phyloP scores from a whole-genome alignment of 1,140 invertebrate species.

The Subanguina moxae region DNA sequence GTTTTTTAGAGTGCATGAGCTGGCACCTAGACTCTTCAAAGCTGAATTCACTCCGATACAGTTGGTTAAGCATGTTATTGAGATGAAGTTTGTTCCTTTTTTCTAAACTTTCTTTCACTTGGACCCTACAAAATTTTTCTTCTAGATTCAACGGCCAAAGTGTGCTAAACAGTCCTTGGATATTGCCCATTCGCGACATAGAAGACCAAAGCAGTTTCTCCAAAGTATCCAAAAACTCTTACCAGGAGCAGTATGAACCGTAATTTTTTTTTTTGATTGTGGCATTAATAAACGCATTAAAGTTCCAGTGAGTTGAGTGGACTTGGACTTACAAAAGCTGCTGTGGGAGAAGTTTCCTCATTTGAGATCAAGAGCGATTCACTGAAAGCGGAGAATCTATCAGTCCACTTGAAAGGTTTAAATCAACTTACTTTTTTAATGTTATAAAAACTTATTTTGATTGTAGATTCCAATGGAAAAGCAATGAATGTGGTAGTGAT shows the following conservation, averaged over 20 bases:
- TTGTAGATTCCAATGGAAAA: slow-evolving; percentile 5
- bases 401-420: slow-evolving; percentile 10
- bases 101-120: background rate
- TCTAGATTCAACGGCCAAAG: slow-evolving; percentile 76
- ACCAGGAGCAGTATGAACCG: slow-evolving; percentile 1
- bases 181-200: slow-evolving; percentile 30
- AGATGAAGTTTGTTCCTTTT: slow-evolving; percentile 72
- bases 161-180: slow-evolving; percentile 73
- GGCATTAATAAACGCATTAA: slow-evolving; percentile 1
- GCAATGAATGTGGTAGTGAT: slow-evolving; percentile 18
- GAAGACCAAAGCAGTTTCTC: background rate
- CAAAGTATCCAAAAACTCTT: background rate
- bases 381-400: slow-evolving; percentile 24
- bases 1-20: slow-evolving; percentile 71
- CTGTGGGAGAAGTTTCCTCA: slow-evolving; percentile 75
- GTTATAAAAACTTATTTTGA: too few relatives aligned
- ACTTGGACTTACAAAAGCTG: slow-evolving; percentile 79
- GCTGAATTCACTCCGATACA: slow-evolving; percentile 86
- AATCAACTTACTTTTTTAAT: too few relatives aligned
- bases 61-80: slow-evolving; percentile 76
- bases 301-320: slow-evolving; percentile 68
- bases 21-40: slow-evolving; percentile 76
- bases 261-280: background rate
- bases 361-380: slow-evolving; percentile 70
- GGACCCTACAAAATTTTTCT: background rate